phyloP scores from a whole-genome alignment of 2,888 invertebrate genomes.

The Acronicta psi region DNA sequence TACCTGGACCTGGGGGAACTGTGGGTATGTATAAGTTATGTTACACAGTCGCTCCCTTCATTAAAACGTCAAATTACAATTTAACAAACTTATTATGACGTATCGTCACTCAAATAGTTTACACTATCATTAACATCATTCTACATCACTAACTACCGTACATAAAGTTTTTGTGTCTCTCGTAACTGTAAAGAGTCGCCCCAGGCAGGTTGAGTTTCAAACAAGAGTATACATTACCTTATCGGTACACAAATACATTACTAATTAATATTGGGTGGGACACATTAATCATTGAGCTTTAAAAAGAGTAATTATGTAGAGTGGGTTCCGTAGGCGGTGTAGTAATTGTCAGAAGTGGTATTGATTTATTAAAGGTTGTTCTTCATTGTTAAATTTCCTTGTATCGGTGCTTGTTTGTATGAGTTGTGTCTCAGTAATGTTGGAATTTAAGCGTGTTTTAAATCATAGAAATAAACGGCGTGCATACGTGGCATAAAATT shows the following conservation, averaged over 20 bases:
- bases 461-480: too few species aligned
- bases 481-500: too few species aligned
- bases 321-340: constrained; percentile 44
- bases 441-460: too few species aligned
- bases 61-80: not conserved
- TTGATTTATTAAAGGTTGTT: constrained; percentile 13
- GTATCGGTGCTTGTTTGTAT: too few species aligned
- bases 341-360: constrained; percentile 8
- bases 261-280: constrained; percentile 54
- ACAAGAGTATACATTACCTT: constrained; percentile 52
- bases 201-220: constrained; percentile 11
- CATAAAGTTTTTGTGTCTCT: constrained; percentile 31
- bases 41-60: too few species aligned
- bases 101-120: constrained; percentile 20
- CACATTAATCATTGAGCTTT: constrained; percentile 39
- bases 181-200: constrained; percentile 40
- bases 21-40: too few species aligned
- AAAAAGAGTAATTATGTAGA: constrained; percentile 30
- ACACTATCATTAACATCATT: constrained; percentile 42
- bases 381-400: too few species aligned
- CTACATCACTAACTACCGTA: constrained; percentile 40
- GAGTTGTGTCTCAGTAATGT: too few species aligned
- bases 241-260: constrained; percentile 48
- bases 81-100: not conserved
- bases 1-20: too few species aligned